phyloP scores from a whole-genome alignment of 2,113 vertebrate genomes.

The Dendrocopos noguchii region DNA sequence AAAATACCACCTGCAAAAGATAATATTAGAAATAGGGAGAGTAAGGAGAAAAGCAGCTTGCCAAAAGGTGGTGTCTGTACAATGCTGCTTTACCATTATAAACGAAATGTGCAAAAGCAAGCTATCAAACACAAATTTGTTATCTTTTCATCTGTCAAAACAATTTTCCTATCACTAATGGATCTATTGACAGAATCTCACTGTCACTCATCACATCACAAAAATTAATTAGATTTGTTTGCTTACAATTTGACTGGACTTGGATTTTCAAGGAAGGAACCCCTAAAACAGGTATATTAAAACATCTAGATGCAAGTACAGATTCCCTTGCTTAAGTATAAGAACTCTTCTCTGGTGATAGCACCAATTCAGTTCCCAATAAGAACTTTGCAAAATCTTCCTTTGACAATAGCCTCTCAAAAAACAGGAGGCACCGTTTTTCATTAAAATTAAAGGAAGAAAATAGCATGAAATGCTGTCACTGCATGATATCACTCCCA shows the following conservation, averaged over 20 bases:
- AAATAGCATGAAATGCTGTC: not conserved
- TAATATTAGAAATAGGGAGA: conserved; percentile 20
- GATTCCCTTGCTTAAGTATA: not conserved
- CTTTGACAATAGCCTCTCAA: not conserved
- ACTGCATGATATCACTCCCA: not conserved
- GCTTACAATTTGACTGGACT: not conserved
- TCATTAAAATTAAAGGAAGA: not conserved
- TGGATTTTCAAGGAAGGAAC: not conserved
- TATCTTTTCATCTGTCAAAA: not conserved
- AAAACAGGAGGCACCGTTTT: not conserved
- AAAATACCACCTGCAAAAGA: conserved; percentile 25
- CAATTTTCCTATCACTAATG: not conserved
- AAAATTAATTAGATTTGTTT: not conserved
- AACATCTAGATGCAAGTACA: not conserved
- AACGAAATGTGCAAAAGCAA: not conserved
- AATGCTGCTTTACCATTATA: not conserved
- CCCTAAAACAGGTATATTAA: not conserved
- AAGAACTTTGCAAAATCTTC: not conserved
- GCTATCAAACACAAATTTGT: not conserved
- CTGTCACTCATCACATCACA: not conserved
- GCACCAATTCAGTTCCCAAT: not conserved
- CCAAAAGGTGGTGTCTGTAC: not conserved
- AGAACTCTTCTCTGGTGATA: not conserved
- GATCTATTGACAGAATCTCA: not conserved
- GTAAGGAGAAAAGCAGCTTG: not conserved